Percentiles rank a stretch among this genome's conserved stretches.
Conservation (phyloP, 2,888 invertebrate species). For the Drosophila testacea region DNA sequence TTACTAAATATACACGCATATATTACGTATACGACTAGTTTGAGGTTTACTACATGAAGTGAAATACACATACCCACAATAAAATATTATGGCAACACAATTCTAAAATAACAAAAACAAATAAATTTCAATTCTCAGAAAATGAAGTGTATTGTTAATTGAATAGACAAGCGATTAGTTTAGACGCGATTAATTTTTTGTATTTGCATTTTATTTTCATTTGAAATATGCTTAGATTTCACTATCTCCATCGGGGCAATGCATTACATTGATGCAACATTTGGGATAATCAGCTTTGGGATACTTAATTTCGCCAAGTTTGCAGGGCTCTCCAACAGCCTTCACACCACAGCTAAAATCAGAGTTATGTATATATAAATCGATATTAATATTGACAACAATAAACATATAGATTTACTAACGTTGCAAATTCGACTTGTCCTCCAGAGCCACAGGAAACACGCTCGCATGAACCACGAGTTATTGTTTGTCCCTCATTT, state of each 20-base stretch:
- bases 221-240: neutral
- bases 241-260: slow-evolving; percentile 17
- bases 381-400: neutral
- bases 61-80: no score
- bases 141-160: no score
- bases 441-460: neutral
- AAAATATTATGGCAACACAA: no score
- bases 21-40: neutral
- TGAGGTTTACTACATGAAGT: no score
- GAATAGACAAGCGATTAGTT: neutral
- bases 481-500: slow-evolving; percentile 29
- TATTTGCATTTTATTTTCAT: neutral
- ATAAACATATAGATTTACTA: neutral
- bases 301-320: slow-evolving; percentile 31
- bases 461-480: neutral
- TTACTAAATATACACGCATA: neutral
- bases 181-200: neutral
- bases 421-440: neutral
- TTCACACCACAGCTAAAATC: neutral
- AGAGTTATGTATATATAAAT: neutral
- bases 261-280: slow-evolving; percentile 25
- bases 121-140: neutral
- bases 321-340: slow-evolving; percentile 14
- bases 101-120: no score
- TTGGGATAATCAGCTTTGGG: slow-evolving; percentile 37